Evolutionary conservation across 2,113 vertebrate genomes (phyloP), one percentile per base, ranked within the genome.

Genomic region (Festucalex cinctus): DNA sequence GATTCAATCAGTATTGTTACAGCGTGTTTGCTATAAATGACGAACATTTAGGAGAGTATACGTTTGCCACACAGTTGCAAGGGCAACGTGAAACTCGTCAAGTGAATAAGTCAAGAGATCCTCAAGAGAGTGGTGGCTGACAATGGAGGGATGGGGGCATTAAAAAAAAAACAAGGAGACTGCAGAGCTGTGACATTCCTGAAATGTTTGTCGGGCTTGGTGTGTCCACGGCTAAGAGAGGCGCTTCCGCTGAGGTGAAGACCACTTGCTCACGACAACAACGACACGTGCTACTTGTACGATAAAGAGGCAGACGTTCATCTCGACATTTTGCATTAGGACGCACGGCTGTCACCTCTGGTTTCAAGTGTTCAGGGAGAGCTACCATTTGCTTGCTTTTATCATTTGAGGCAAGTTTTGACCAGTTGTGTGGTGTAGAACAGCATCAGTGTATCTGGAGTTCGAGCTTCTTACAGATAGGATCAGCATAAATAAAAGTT

Each of bases 181-280:
- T 59, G 61, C 28, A 4, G 63, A 68, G 70, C 69, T 60, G 79
- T 63, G 71, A 83, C 82, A 85, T 89, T 86, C 78, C 83, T 70
- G 60, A 77, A 68, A 89, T 85, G 79, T 79, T 83, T 82, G 75
- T 32, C 26, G 78, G 74, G 70, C 65, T 85, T 54, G 74, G 75
- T 75, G 24, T 17, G 72, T 41, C 3, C 16, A 5, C 37, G 63
- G 36, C 73, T 44, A 59, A 81, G 68, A 83, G 64, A 32, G 9
- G 16, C 24, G 70, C 78, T 83, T 83, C 86, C 65, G 48, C 69
- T 74, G 62, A 56, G 68, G 64, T 63, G 48, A 41, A 4, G 68
- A 70, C 56, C 43, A 69, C 70, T 78, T 80, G 77, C 73, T 66
- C 65, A 71, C 61, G 66, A 74, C 72, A 74, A 60, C 63, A 78